A percentile compares a stretch with the other conserved stretches of the same genome.
Conservation (phyloP, 2,888 invertebrate species). For the Pharmacophagus antenor region DNA sequence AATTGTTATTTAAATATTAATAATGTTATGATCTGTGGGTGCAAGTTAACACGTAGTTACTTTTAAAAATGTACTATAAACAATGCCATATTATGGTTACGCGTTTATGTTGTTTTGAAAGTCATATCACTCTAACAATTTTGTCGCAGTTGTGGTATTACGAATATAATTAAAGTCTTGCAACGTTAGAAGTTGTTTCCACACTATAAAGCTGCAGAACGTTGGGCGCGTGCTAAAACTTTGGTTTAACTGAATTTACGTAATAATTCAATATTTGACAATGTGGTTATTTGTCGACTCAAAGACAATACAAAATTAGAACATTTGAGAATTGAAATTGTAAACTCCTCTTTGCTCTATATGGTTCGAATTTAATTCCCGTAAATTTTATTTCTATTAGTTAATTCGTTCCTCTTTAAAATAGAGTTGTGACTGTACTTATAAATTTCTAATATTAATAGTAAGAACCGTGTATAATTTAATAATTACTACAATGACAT, state of each 20-base stretch:
- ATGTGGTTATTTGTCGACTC: no score
- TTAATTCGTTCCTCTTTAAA: no score
- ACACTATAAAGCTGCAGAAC: neutral
- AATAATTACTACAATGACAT: no score
- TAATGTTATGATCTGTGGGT: no score
- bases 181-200: neutral
- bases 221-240: neutral
- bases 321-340: neutral
- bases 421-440: no score
- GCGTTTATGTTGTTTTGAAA: neutral
- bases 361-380: no score
- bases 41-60: no score
- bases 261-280: neutral
- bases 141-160: neutral
- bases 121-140: neutral
- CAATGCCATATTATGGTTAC: neutral
- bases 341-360: neutral
- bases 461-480: no score
- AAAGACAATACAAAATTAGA: no score
- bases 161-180: slow-evolving; percentile 1
- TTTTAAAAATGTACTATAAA: neutral
- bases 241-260: neutral
- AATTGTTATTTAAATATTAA: no score
- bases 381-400: no score
- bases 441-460: no score